phyloP scores from a whole-genome alignment of 1,140 invertebrate species.

The Berghia stephanieae region DNA sequence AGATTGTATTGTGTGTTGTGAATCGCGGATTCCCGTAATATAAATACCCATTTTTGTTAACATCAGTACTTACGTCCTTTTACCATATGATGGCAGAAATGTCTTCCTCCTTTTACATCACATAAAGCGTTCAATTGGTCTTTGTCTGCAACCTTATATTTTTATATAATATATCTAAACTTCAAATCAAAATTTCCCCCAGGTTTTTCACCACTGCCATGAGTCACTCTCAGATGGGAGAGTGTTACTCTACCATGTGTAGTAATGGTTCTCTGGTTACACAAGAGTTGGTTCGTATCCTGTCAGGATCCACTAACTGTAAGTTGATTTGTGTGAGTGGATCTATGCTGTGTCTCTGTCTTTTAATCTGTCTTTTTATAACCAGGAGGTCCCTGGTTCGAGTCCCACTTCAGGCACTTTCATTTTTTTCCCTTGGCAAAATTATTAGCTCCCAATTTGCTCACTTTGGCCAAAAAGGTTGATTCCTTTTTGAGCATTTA shows the following conservation, averaged over 20 bases:
- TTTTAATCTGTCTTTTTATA: too few relatives aligned
- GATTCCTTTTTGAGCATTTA: too few relatives aligned
- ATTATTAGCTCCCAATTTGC: too few relatives aligned
- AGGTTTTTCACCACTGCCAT: constrained; percentile 29
- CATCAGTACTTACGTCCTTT: too few relatives aligned
- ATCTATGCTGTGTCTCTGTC: too few relatives aligned
- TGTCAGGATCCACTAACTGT: constrained; percentile 30
- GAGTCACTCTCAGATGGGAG: neutral
- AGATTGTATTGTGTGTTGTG: neutral
- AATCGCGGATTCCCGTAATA: neutral
- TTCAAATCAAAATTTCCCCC: neutral
- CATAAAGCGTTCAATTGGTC: neutral
- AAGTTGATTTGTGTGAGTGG: neutral
- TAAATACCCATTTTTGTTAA: neutral
- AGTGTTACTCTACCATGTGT: constrained; percentile 6
- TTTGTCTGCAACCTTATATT: too few relatives aligned
- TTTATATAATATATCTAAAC: too few relatives aligned
- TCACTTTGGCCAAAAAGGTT: too few relatives aligned
- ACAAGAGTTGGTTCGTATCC: constrained; percentile 19
- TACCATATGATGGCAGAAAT: neutral
- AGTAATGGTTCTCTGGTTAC: constrained; percentile 10
- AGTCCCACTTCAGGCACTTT: too few relatives aligned
- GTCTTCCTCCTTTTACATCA: neutral
- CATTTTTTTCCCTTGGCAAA: too few relatives aligned
- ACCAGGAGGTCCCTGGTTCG: too few relatives aligned